phyloP scores from a whole-genome alignment of 2,113 vertebrate genomes.

The Erinaceus europaeus region DNA sequence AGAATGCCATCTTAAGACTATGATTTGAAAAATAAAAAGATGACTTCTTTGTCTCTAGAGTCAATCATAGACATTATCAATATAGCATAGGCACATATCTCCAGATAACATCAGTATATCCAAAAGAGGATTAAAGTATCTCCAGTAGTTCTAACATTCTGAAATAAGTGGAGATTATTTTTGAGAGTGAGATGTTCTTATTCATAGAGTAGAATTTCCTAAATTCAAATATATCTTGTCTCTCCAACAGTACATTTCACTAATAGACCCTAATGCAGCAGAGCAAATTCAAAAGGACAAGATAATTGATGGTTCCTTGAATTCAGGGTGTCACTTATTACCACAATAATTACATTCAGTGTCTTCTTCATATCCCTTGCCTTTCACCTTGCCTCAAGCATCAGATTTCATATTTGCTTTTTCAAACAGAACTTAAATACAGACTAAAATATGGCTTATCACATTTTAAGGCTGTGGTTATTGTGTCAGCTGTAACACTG shows the following conservation, averaged over 20 bases:
- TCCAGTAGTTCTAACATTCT: not conserved
- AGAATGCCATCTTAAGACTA: not conserved
- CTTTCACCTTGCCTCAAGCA: slow-evolving; percentile 21
- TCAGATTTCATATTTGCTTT: slow-evolving; percentile 46
- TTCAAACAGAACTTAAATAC: slow-evolving; percentile 6
- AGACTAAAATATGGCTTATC: not conserved
- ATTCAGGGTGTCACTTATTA: slow-evolving; percentile 56
- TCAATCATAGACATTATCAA: not conserved
- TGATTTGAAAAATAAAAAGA: not conserved
- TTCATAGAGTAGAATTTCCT: slow-evolving; percentile 20
- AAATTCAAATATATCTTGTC: slow-evolving; percentile 8
- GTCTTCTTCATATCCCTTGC: not conserved
- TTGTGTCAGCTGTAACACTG: not conserved
- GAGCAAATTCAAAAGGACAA: slow-evolving; percentile 58
- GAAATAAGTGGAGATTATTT: slow-evolving; percentile 22
- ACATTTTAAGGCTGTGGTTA: slow-evolving; percentile 19
- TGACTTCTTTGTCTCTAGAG: not conserved
- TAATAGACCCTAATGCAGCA: not conserved
- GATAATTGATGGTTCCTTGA: slow-evolving; percentile 28
- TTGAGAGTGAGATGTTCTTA: not conserved
- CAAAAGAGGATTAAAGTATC: slow-evolving; percentile 11
- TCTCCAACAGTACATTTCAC: slow-evolving; percentile 49
- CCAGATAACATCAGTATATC: not conserved
- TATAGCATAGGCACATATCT: not conserved
- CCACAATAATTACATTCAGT: slow-evolving; percentile 18